Evolutionary conservation across 2,797 vertebrate species (phyloP).

Genomic region (Gymnodraco acuticeps): DNA sequence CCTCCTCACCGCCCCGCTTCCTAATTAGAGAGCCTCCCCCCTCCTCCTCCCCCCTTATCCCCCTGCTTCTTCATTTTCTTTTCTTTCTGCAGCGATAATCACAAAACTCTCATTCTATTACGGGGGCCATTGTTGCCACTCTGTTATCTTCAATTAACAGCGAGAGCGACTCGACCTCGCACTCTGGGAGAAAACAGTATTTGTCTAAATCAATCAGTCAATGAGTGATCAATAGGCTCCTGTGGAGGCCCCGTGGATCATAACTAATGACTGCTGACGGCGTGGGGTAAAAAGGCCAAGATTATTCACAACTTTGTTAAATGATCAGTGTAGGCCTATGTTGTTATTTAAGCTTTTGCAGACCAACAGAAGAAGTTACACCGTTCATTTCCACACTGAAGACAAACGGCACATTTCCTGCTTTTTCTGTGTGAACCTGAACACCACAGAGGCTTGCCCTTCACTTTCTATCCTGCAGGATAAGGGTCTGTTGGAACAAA

Average conservation of each 20-base stretch:
- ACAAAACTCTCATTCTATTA: slow-evolving; percentile 83
- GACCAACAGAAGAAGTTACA: slow-evolving; percentile 27
- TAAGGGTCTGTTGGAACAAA: slow-evolving; percentile 20
- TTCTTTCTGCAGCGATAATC: slow-evolving; percentile 81
- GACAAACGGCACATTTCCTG: slow-evolving; percentile 24
- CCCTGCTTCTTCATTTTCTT: slow-evolving; percentile 78
- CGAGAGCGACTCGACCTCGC: slow-evolving; percentile 77
- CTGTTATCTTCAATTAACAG: slow-evolving; percentile 88
- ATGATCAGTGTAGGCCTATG: slow-evolving; percentile 59
- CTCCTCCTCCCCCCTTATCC: slow-evolving; percentile 1
- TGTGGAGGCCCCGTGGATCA: slow-evolving; percentile 75
- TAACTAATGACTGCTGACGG: slow-evolving; percentile 75
- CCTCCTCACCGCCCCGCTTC: slow-evolving; percentile 80
- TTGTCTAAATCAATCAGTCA: slow-evolving; percentile 87
- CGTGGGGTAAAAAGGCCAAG: slow-evolving; percentile 79
- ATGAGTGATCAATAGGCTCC: slow-evolving; percentile 83
- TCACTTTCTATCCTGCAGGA: background rate
- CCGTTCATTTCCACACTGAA: background rate
- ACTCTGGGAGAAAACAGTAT: slow-evolving; percentile 78
- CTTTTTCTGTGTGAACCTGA: background rate
- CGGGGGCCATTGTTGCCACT: slow-evolving; percentile 81
- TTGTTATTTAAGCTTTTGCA: slow-evolving; percentile 37
- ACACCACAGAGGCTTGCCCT: slow-evolving; percentile 7
- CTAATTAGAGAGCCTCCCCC: slow-evolving; percentile 80
- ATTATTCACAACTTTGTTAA: slow-evolving; percentile 79